Evolutionary conservation across 2,113 vertebrate genomes (phyloP), one percentile per base, ranked within the genome.

Genomic region (Aptenodytes patagonicus): DNA sequence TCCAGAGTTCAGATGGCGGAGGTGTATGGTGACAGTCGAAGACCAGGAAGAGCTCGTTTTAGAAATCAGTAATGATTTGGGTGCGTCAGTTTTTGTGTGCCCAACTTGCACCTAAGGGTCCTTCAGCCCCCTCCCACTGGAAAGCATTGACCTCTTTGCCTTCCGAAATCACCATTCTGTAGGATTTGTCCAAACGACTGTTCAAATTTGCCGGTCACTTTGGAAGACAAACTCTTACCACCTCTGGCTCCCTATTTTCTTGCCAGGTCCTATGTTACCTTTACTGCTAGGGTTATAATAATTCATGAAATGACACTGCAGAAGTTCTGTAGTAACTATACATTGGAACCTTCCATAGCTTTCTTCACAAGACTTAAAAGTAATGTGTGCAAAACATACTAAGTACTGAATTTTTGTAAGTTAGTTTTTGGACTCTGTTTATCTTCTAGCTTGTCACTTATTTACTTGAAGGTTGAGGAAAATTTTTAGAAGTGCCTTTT

Each of bases 281-380:
- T 81, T 84, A 38, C 24, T 76, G 47, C 62, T 95, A 38, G 70
- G 47, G 34, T 84, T 87, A 82, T 83, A 91, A 65, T 93, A 86
- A 77, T 85, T 86, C 54, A 36, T 91, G 84, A 91, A 91, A 49
- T 64, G 82, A 90, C 92, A 65, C 12, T 47, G 40, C 26, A 60
- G 85, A 91, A 92, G 79, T 97, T 95, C 92, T 97, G 58, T 73
- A 75, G 38, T 95, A 32, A 4, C 34, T 42, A 29, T 91, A 89
- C 29, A 18, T 96, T 86, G 90, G 90, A 97, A 96, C 81, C 92
- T 95, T 95, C 87, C 40, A 17, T 93, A 92, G 65, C 44, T 72
- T 94, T 62, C 83, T 95, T 97, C 73, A 86, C 54, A 3, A 3
- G 4, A 14, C 42, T 68, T 87, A 40, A 49, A 93, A 92, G 52